phyloP scores from a whole-genome alignment of 2,797 vertebrate species.

The Picus viridis region DNA sequence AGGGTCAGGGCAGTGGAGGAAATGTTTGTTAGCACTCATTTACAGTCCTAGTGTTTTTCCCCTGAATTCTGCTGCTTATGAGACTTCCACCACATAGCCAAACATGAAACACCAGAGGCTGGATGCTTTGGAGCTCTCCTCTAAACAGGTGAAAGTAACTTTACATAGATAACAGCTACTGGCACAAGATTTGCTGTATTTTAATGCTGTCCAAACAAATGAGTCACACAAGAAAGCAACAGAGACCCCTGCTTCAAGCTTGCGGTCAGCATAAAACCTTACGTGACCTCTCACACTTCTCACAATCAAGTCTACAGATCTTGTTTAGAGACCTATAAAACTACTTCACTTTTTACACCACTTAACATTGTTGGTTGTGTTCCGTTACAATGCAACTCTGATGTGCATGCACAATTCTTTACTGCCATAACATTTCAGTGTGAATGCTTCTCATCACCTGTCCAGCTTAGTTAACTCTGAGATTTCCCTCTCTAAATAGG shows the following conservation, averaged over 20 bases:
- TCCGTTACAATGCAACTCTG: not conserved
- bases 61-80: not conserved
- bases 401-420: accelerated
- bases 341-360: not conserved
- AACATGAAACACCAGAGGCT: not conserved
- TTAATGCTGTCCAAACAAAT: not conserved
- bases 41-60: not conserved
- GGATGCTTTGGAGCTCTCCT: not conserved
- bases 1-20: not conserved
- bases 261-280: not conserved
- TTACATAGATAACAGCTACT: not conserved
- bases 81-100: not conserved
- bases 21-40: not conserved
- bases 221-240: not conserved
- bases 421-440: not conserved
- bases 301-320: not conserved
- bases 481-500: not conserved
- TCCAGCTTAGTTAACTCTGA: not conserved
- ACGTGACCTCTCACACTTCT: not conserved
- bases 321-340: not conserved
- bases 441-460: not conserved
- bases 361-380: accelerated
- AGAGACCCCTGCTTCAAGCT: not conserved
- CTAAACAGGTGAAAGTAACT: not conserved
- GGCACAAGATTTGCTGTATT: slow-evolving; percentile 6